phyloP scores from a whole-genome alignment of 2,113 vertebrate species.

The Tiliqua scincoides region DNA sequence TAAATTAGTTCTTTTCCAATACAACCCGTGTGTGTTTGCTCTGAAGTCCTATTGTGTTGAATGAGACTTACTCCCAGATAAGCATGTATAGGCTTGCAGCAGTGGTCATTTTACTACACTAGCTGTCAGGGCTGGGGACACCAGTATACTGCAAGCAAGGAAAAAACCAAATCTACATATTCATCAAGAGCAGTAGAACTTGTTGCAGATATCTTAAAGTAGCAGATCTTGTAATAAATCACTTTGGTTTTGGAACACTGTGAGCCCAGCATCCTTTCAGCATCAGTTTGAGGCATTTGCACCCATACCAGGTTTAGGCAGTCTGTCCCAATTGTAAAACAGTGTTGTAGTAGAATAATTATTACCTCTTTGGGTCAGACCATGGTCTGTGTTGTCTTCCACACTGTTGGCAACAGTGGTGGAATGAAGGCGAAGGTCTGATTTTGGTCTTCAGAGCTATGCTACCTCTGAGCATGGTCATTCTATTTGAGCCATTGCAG shows the following conservation, averaged over 20 bases:
- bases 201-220: background rate
- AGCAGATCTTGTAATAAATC: background rate
- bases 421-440: background rate
- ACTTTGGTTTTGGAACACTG: background rate
- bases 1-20: background rate
- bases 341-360: background rate
- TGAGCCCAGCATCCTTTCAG: background rate
- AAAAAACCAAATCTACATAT: background rate
- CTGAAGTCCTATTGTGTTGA: too few species aligned
- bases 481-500: background rate
- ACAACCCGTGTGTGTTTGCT: too few species aligned
- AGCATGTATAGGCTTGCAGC: too few species aligned
- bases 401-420: background rate
- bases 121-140: background rate
- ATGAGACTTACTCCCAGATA: too few species aligned
- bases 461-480: too few species aligned
- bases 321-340: background rate
- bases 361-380: too few species aligned
- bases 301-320: background rate
- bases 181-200: background rate
- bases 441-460: background rate
- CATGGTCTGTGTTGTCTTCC: background rate
- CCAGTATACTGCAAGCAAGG: background rate
- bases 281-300: background rate
- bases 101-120: too few species aligned